phyloP scores from a whole-genome alignment of 1,140 invertebrate species.

The Ips nitidus region DNA sequence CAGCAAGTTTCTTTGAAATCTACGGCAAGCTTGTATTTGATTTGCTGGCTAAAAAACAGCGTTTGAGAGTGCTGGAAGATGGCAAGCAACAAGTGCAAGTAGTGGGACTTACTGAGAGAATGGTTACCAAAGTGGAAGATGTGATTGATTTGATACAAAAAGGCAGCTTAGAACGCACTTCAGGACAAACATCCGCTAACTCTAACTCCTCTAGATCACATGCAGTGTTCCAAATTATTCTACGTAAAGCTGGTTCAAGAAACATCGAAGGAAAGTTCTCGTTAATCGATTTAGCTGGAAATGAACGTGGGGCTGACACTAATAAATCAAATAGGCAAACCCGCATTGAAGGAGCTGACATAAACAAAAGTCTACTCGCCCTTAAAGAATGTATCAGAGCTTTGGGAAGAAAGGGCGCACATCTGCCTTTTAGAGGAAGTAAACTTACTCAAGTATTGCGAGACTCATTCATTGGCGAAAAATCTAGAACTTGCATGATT shows the following conservation, averaged over 20 bases:
- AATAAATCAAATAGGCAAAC: constrained; percentile 95
- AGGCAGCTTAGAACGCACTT: constrained; percentile 81
- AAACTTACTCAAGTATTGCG: constrained; percentile 97
- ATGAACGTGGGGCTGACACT: constrained; percentile 97
- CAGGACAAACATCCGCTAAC: constrained; percentile 91
- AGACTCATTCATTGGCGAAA: constrained; percentile 99
- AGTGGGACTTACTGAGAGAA: constrained; percentile 87
- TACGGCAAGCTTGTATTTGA: constrained; percentile 98
- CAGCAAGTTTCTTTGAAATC: constrained; percentile 94
- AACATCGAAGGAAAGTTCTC: constrained; percentile 94
- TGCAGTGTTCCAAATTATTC: constrained; percentile 87
- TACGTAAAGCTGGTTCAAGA: constrained; percentile 67
- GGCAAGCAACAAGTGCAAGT: constrained; percentile 89
- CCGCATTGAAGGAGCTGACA: constrained; percentile 97
- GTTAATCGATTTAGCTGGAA: constrained; percentile 97
- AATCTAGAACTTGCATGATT: constrained; percentile 99
- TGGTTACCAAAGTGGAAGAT: constrained; percentile 83
- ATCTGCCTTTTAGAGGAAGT: constrained; percentile 95
- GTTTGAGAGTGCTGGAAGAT: constrained; percentile 91
- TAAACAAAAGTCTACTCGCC: constrained; percentile 96
- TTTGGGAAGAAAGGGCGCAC: constrained; percentile 89
- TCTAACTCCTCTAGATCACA: constrained; percentile 92
- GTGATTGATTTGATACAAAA: constrained; percentile 85
- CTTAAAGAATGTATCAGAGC: constrained; percentile 98
- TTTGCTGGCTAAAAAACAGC: constrained; percentile 84